Percentiles rank a stretch among this genome's conserved stretches.
phyloP scores from a whole-genome alignment of 2,888 invertebrate species.

The Rhimphoctona megacephalus region DNA sequence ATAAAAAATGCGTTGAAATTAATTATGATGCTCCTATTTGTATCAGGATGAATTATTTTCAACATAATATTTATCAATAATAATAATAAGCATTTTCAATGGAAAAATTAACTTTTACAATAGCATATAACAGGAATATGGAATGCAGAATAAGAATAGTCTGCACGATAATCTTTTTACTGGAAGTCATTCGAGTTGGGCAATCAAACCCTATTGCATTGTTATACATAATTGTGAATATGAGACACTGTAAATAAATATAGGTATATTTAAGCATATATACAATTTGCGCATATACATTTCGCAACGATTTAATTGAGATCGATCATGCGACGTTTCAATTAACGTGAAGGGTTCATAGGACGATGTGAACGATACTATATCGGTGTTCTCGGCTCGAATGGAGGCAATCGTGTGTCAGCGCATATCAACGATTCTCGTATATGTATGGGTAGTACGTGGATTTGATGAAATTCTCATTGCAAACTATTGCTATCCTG shows the following conservation, averaged over 20 bases:
- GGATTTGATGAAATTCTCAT: slow-evolving; percentile 77
- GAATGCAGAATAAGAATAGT: no score
- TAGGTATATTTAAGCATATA: not conserved
- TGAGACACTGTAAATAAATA: not conserved
- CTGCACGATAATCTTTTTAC: not conserved
- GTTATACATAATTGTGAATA: not conserved
- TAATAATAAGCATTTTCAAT: not conserved
- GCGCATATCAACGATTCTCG: slow-evolving; percentile 38
- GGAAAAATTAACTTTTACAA: not conserved
- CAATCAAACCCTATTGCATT: not conserved
- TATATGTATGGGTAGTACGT: slow-evolving; percentile 20
- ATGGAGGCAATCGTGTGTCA: slow-evolving; percentile 23
- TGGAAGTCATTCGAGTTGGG: not conserved
- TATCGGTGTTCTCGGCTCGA: slow-evolving; percentile 26
- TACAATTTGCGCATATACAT: not conserved
- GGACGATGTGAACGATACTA: slow-evolving; percentile 27
- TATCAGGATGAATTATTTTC: not conserved
- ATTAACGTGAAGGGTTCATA: slow-evolving; percentile 72
- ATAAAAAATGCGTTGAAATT: not conserved
- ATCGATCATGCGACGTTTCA: slow-evolving; percentile 75
- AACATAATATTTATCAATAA: not conserved
- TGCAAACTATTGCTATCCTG: slow-evolving; percentile 47
- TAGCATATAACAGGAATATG: no score
- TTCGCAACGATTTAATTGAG: slow-evolving; percentile 72
- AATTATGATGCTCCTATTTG: not conserved